phyloP scores from a whole-genome alignment of 2,797 vertebrate genomes.

The Cirrhinus mrigala region DNA sequence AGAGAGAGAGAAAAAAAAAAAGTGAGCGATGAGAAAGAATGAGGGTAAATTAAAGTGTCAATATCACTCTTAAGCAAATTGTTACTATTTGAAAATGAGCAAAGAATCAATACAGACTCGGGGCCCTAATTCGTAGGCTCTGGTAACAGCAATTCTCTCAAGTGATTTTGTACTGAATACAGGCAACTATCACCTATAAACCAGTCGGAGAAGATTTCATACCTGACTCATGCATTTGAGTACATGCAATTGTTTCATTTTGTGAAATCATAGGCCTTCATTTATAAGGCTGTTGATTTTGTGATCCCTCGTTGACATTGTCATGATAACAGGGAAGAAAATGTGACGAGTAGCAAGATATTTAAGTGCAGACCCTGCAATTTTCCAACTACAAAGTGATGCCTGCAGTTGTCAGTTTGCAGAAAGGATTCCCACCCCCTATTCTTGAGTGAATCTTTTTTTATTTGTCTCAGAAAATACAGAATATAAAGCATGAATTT shows the following conservation, averaged over 20 bases:
- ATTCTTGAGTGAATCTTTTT: conserved; percentile 10
- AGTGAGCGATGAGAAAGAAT: background rate
- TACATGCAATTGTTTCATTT: conserved; percentile 48
- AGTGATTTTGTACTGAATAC: conserved; percentile 36
- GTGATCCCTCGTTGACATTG: conserved; percentile 6
- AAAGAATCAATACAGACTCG: conserved; percentile 30
- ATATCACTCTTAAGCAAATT: conserved; percentile 37
- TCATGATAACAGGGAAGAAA: conserved; percentile 34
- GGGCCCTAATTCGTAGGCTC: conserved; percentile 15
- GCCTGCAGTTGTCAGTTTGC: conserved; percentile 12
- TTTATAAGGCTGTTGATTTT: conserved; percentile 43
- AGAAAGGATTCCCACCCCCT: background rate
- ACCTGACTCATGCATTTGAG: conserved; percentile 31
- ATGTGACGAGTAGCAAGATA: conserved; percentile 12
- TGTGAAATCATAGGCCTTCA: conserved; percentile 37
- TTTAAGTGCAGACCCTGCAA: conserved; percentile 40
- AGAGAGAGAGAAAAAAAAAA: background rate
- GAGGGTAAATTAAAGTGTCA: conserved; percentile 17
- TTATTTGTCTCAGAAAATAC: background rate
- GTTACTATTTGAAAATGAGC: conserved; percentile 30
- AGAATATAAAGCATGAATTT: background rate
- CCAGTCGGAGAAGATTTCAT: conserved; percentile 36
- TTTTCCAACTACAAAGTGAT: conserved; percentile 39
- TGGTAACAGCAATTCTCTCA: conserved; percentile 19
- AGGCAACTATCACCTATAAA: conserved; percentile 33